Evolutionary conservation across 2,888 invertebrate genomes (phyloP).

Genomic region (Tinea pellionella): DNA sequence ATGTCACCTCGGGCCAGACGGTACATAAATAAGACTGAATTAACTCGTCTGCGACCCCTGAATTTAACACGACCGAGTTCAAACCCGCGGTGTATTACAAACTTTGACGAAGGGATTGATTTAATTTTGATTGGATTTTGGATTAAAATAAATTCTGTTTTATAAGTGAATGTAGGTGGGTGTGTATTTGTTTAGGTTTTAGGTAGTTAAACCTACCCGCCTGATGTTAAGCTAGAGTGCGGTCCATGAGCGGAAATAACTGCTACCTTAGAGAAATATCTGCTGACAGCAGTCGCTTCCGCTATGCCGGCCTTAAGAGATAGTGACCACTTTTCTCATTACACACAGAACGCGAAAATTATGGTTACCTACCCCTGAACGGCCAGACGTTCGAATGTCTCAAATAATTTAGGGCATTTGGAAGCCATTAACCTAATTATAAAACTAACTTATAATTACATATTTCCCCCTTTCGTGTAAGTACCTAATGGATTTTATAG

Average conservation of each 20-base stretch:
- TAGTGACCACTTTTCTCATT: no score
- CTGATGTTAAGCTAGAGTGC: no score
- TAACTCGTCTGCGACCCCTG: constrained; percentile 63
- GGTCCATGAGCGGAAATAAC: no score
- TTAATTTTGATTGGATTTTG: not conserved
- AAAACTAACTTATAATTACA: not conserved
- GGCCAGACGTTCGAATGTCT: not conserved
- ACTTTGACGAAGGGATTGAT: not conserved
- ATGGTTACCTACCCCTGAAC: no score
- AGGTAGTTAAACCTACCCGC: no score
- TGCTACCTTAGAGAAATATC: no score
- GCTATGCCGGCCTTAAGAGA: no score
- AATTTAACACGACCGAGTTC: constrained; percentile 38
- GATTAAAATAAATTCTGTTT: not conserved
- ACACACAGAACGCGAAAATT: no score
- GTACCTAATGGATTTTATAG: not conserved
- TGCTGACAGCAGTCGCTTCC: no score
- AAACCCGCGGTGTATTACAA: constrained; percentile 35
- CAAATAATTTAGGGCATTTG: not conserved
- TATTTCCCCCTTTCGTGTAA: not conserved
- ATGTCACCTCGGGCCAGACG: constrained; percentile 61
- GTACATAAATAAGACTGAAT: constrained; percentile 63
- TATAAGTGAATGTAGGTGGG: no score
- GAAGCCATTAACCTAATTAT: not conserved
- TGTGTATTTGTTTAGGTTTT: no score